A percentile compares a stretch with the other conserved stretches of the same genome.
These are phyloP conservation scores for Nicator chloris DNA, from an alignment of 2,113 vertebrate genomes.

Conservation along the genomic window DNA sequence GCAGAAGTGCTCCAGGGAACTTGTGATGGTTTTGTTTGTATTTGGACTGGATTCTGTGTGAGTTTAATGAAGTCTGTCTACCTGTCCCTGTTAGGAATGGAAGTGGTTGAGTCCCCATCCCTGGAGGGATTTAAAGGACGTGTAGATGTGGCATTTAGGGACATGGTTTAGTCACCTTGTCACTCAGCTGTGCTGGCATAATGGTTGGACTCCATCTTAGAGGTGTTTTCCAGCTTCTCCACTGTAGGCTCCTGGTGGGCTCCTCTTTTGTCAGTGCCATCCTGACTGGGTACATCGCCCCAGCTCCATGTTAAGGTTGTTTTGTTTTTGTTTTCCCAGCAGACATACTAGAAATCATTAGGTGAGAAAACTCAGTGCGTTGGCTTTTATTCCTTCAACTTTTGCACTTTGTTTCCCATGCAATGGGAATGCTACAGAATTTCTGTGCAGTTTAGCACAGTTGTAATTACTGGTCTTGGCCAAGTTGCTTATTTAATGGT, in stretches of 20 bases:
- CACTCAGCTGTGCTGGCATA: neutral
- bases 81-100: neutral
- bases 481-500: neutral
- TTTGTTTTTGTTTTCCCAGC: neutral
- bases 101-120: neutral
- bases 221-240: neutral
- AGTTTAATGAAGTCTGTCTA: neutral
- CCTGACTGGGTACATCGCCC: neutral
- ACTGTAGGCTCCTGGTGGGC: neutral
- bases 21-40: neutral
- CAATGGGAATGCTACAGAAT: neutral
- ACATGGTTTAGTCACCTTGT: neutral
- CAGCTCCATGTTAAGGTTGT: neutral
- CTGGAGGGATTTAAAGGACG: rapidly evolving
- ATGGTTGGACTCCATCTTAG: neutral
- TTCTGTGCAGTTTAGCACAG: neutral
- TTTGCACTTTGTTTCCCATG: neutral
- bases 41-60: neutral
- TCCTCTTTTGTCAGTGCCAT: neutral
- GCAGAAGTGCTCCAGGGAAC: neutral
- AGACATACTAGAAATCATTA: neutral
- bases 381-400: neutral
- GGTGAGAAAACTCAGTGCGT: neutral
- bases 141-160: neutral
- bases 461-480: neutral